A percentile compares a stretch with the other conserved stretches of the same genome.
phyloP scores from a whole-genome alignment of 1,140 invertebrate species.

The Araneus ventricosus region DNA sequence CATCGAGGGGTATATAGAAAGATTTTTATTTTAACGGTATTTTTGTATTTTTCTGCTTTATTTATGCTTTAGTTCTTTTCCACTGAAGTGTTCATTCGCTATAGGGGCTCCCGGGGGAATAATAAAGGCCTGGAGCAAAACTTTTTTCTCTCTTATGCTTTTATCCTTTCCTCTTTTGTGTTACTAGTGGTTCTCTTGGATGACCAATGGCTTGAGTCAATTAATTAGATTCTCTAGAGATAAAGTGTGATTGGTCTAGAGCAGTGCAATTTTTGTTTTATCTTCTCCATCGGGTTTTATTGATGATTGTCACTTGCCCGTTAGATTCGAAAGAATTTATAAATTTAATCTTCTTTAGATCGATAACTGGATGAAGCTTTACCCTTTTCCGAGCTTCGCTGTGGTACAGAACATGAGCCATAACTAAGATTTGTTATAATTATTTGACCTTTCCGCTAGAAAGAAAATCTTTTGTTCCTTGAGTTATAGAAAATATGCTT shows the following conservation, averaged over 20 bases:
- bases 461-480: no score
- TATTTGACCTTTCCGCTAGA: no score
- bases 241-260: conserved; percentile 63
- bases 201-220: conserved; percentile 70
- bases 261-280: conserved; percentile 16
- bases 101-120: conserved; percentile 39
- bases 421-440: no score
- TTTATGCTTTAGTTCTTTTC: conserved; percentile 44
- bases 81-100: conserved; percentile 52
- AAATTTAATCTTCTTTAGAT: neutral
- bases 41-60: conserved; percentile 24
- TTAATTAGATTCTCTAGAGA: conserved; percentile 72
- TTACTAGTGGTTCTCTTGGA: conserved; percentile 27
- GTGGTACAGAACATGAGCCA: no score
- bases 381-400: neutral
- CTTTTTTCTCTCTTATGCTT: neutral
- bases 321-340: conserved; percentile 46
- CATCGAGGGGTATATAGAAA: conserved; percentile 60
- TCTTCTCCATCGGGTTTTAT: neutral
- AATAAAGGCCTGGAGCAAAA: conserved; percentile 53
- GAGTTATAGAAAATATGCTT: no score
- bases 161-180: conserved; percentile 50
- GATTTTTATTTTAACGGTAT: conserved; percentile 46
- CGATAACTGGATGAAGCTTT: neutral
- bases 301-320: conserved; percentile 46